These are phyloP conservation scores for Telenomus remus DNA, from an alignment of 1,140 invertebrate genomes.

Conservation along the genomic window DNA sequence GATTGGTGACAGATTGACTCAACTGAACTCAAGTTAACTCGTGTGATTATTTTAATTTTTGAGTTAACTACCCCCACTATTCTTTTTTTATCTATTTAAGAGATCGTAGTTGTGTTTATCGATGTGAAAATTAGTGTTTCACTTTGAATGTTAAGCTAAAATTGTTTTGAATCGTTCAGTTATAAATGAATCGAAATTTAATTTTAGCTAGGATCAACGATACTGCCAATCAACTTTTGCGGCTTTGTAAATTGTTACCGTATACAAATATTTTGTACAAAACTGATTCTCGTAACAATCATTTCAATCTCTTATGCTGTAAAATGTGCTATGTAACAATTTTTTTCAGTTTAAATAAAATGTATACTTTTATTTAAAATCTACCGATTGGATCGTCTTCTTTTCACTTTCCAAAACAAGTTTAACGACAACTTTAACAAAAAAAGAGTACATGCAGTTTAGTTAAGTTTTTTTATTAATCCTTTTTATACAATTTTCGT, in stretches of 20 bases:
- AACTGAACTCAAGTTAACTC: constrained; percentile 31
- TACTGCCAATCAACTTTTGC: constrained; percentile 22
- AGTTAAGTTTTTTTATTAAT: constrained; percentile 29
- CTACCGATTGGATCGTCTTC: constrained; percentile 3
- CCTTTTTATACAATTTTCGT: constrained; percentile 43
- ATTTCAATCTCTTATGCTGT: constrained; percentile 9
- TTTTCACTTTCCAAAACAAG: constrained; percentile 3
- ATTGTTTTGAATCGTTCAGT: too few relatives aligned
- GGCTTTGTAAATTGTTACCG: constrained; percentile 34
- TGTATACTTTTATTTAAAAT: constrained; percentile 36
- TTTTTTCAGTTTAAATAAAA: constrained; percentile 19
- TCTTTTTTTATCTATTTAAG: constrained; percentile 29
- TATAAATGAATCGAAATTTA: not conserved
- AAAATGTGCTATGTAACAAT: constrained; percentile 16
- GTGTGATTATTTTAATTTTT: constrained; percentile 45
- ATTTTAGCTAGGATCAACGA: constrained; percentile 13
- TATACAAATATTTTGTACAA: constrained; percentile 37
- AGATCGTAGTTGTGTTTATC: constrained; percentile 16
- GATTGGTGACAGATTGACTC: constrained; percentile 5
- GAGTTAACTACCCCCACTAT: constrained; percentile 28
- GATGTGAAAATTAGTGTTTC: constrained; percentile 1
- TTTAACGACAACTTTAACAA: too few relatives aligned
- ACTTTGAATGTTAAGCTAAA: too few relatives aligned
- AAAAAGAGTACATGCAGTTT: too few relatives aligned
- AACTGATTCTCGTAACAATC: constrained; percentile 5